phyloP scores from a whole-genome alignment of 2,113 vertebrate genomes.

The Campylorhamphus procurvoides region DNA sequence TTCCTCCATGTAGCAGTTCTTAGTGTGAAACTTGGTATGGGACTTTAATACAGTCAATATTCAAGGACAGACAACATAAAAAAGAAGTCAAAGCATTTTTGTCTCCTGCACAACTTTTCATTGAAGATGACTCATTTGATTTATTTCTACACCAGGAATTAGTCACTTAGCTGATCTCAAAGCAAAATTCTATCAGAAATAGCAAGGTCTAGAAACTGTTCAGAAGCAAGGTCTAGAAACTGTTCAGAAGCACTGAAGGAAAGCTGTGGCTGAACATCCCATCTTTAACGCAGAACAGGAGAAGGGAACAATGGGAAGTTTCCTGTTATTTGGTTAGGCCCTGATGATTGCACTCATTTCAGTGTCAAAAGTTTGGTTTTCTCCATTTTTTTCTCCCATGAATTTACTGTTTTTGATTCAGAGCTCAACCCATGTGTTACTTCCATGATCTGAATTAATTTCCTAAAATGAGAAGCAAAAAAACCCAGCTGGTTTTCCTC shows the following conservation, averaged over 20 bases:
- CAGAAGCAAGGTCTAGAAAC: background rate
- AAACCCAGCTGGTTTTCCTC: background rate
- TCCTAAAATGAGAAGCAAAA: background rate
- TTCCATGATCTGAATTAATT: background rate
- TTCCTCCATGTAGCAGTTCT: background rate
- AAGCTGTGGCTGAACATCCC: background rate
- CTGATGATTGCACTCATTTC: background rate
- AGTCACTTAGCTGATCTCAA: background rate
- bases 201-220: background rate
- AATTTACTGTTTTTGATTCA: background rate
- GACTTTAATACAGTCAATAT: background rate
- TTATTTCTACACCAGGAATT: background rate
- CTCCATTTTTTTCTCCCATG: background rate
- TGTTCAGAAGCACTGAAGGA: background rate
- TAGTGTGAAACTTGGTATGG: background rate
- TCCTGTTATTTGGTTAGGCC: background rate
- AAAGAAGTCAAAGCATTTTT: background rate
- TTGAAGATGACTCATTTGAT: fast-evolving
- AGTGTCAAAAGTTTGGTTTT: background rate
- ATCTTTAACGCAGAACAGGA: background rate
- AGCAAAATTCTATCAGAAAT: background rate
- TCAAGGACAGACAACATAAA: background rate
- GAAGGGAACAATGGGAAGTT: background rate
- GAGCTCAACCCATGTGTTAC: background rate
- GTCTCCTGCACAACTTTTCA: background rate